Base-by-base conservation (phyloP, 2,797 vertebrate species). In the Enteromius argenteus region DNA sequence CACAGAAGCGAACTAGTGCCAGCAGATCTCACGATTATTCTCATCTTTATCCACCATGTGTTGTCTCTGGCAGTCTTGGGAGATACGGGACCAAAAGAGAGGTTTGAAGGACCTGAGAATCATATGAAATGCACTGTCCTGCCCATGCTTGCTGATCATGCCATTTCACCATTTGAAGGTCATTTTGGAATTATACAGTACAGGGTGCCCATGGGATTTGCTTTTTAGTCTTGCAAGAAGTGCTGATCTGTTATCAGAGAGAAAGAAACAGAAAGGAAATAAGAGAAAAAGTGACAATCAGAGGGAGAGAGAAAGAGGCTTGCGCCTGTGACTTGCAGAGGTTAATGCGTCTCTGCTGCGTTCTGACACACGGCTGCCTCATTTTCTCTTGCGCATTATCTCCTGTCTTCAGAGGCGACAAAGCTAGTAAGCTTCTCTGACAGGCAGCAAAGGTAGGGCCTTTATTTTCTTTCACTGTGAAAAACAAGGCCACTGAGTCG, bases 321-420 rank as follows among this genome's bases (percentile, higher is more conserved):
- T 35, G 49, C 30, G 79, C 53, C 68, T 68, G 64, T 71, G 74
- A 62, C 69, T 77, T 72, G 56, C 42, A 83, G 82, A 86, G 86
- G 88, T 87, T 89, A 89, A 87, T 86, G 84, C 80, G 58, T 73
- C 83, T 72, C 81, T 68, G 64, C 86, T 77, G 82, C 46, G 79
- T 85, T 84, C 72, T 85, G 86, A 84, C 86, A 89, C 86, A 87
- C 17, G 82, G 32, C 86, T 86, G 82, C 66, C 79, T 84, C 76
- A 86, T 89, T 86, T 85, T 85, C 84, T 86, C 79, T 62, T 67
- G 80, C 71, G 69, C 71, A 89, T 87, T 89, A 89, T 89, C 88
- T 89, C 79, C 79, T 76, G 75, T 83, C 83, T 86, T 89, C 88
- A 87, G 88, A 87, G 76, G 85, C 51, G 67, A 66, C 81, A 85